A percentile compares a stretch with the other conserved stretches of the same genome.
These are phyloP conservation scores for Manis javanica DNA, from an alignment of 2,797 vertebrate species.

Conservation along the genomic window DNA sequence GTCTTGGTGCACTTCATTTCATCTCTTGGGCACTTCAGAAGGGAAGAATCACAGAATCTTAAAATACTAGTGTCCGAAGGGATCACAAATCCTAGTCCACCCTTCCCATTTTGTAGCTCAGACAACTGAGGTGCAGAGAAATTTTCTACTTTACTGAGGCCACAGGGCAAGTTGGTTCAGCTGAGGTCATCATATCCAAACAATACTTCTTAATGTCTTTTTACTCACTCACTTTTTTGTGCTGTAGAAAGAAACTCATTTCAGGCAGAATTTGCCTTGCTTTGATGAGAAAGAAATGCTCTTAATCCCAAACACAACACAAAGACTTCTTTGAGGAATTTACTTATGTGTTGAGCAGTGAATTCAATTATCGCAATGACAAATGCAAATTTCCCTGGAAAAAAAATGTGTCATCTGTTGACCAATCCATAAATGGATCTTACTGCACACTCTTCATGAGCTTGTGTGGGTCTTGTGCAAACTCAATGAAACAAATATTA, in stretches of 20 bases:
- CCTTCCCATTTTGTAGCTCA: background rate
- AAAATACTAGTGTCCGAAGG: background rate
- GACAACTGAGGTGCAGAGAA: background rate
- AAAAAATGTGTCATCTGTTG: background rate
- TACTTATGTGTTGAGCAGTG: conserved; percentile 52
- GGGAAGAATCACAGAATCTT: background rate
- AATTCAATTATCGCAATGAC: conserved; percentile 48
- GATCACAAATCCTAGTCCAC: background rate
- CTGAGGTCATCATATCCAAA: background rate
- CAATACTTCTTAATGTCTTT: conserved; percentile 8
- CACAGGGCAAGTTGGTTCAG: background rate
- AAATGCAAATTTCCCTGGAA: conserved; percentile 56
- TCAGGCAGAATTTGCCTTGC: conserved; percentile 52
- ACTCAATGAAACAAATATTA: background rate
- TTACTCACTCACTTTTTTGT: conserved; percentile 15
- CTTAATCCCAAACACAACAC: conserved; percentile 54
- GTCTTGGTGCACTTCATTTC: background rate
- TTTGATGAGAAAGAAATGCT: conserved; percentile 40
- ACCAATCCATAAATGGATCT: background rate
- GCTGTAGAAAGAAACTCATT: conserved; percentile 56
- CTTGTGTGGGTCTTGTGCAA: background rate
- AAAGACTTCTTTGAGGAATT: conserved; percentile 69
- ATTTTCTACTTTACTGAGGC: background rate
- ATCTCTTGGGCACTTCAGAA: background rate
- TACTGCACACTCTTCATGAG: background rate